Evolutionary conservation across 1,140 invertebrate species (phyloP).

Genomic region (Achatina immaculata): DNA sequence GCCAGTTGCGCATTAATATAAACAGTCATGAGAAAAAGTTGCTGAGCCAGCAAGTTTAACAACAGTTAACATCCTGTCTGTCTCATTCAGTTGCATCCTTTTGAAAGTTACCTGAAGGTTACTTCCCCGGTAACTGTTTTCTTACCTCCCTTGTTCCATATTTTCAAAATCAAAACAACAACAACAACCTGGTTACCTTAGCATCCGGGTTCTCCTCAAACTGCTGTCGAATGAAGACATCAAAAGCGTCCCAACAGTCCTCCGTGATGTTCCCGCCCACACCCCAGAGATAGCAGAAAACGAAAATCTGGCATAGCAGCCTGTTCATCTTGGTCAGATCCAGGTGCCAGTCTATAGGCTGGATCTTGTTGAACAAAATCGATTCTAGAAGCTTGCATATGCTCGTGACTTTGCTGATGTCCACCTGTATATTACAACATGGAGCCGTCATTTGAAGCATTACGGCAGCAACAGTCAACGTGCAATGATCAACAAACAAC

Average conservation of each 20-base stretch:
- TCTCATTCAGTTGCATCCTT: too few species aligned
- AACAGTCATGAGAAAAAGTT: too few species aligned
- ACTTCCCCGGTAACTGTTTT: too few species aligned
- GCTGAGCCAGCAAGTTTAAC: too few species aligned
- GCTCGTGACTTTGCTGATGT: conserved; percentile 83
- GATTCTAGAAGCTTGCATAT: conserved; percentile 81
- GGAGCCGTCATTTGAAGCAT: too few species aligned
- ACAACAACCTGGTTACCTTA: conserved; percentile 57
- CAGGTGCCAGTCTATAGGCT: conserved; percentile 71
- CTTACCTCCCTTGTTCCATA: too few species aligned
- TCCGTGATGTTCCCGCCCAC: conserved; percentile 86
- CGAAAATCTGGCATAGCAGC: conserved; percentile 80
- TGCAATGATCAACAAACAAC: too few species aligned
- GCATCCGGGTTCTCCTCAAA: conserved; percentile 80
- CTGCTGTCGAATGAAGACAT: conserved; percentile 78
- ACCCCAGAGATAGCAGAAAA: conserved; percentile 84
- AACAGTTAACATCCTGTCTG: too few species aligned
- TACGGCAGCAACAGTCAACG: too few species aligned
- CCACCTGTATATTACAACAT: conserved; percentile 76
- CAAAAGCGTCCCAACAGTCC: conserved; percentile 78
- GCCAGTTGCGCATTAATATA: too few species aligned
- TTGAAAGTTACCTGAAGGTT: too few species aligned
- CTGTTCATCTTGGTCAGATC: conserved; percentile 69
- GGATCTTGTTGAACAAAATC: conserved; percentile 72
- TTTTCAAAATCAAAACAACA: neutral